Percentiles rank a stretch among this genome's conserved stretches.
These are phyloP conservation scores for Cecidostiba fungosa DNA, from an alignment of 2,888 invertebrate genomes.

Conservation along the genomic window DNA sequence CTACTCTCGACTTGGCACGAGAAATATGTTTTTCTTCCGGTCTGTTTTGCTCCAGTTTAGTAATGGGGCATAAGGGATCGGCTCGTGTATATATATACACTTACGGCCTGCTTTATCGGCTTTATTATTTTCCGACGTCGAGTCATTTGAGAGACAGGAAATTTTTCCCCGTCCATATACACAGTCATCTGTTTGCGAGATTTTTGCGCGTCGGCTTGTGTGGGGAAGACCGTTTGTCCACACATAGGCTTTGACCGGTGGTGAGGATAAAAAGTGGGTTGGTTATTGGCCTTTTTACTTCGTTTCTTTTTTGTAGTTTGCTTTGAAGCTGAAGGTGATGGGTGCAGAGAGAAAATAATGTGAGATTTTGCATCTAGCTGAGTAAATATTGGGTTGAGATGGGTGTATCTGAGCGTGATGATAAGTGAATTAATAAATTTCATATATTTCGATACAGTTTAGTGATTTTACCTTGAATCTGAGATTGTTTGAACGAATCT, in stretches of 20 bases:
- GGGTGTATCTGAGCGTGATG: not conserved
- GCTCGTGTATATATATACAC: not conserved
- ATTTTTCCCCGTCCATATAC: not conserved
- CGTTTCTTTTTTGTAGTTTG: not conserved
- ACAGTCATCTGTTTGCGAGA: not conserved
- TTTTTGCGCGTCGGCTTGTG: not conserved
- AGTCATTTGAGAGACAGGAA: not conserved
- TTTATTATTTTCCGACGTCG: not conserved
- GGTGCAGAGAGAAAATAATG: not conserved
- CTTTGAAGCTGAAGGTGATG: not conserved
- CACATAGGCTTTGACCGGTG: not conserved
- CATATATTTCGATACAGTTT: too few species aligned
- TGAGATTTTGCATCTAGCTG: not conserved
- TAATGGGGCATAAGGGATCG: not conserved
- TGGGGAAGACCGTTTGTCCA: not conserved
- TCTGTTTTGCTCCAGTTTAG: constrained; percentile 57
- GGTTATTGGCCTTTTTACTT: not conserved
- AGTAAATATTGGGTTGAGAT: not conserved
- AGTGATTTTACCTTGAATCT: too few species aligned
- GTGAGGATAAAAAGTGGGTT: not conserved
- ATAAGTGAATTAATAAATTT: not conserved
- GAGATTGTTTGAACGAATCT: too few species aligned
- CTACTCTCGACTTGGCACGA: constrained; percentile 50
- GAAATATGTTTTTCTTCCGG: constrained; percentile 55
- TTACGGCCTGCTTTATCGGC: constrained; percentile 17